phyloP scores from a whole-genome alignment of 2,888 invertebrate species.

The Drosophila suboccidentalis region DNA sequence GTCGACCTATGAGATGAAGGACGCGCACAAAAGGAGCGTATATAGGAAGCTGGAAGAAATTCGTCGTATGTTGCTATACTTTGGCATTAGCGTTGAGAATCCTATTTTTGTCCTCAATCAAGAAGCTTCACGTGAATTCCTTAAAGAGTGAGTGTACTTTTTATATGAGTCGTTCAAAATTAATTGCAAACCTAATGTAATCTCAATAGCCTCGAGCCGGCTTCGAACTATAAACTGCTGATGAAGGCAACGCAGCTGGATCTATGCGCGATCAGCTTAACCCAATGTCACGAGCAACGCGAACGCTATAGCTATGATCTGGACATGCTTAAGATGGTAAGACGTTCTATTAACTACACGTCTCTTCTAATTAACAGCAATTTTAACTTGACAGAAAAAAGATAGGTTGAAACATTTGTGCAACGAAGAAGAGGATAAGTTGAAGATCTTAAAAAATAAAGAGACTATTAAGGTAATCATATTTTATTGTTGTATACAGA shows the following conservation, averaged over 20 bases:
- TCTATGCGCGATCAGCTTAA: constrained; percentile 50
- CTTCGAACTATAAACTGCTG: constrained; percentile 82
- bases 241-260: constrained; percentile 79
- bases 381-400: constrained; percentile 36
- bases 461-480: constrained; percentile 50
- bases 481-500: background rate
- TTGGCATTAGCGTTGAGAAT: constrained; percentile 97
- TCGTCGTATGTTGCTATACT: constrained; percentile 89
- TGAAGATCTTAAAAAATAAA: constrained; percentile 49
- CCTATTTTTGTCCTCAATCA: constrained; percentile 98
- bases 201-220: constrained; percentile 80
- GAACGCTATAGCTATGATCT: constrained; percentile 29
- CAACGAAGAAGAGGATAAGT: constrained; percentile 58
- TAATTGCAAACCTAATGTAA: background rate
- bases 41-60: constrained; percentile 91
- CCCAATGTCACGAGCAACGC: constrained; percentile 51
- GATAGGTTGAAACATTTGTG: constrained; percentile 22
- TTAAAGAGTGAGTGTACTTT: constrained; percentile 81
- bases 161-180: background rate
- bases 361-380: background rate
- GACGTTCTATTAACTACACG: background rate
- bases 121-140: constrained; percentile 95
- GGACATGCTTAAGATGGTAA: constrained; percentile 38
- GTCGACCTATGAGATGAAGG: constrained; percentile 90
- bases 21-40: constrained; percentile 87